phyloP scores from a whole-genome alignment of 2,113 vertebrate species.

The Leucosticte australis region DNA sequence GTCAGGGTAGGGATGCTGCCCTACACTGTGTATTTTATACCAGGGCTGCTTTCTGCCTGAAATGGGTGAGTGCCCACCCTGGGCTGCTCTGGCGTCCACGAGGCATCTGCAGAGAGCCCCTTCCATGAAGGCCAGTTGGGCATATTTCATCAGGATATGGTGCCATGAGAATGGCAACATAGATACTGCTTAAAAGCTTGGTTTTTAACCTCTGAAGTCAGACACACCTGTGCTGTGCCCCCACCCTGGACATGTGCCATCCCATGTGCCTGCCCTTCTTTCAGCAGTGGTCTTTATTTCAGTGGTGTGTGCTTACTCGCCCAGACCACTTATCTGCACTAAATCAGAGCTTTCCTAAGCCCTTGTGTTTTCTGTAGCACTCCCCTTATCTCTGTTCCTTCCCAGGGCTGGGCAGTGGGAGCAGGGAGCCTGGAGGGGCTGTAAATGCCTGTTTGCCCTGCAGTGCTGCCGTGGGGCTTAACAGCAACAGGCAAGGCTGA shows the following conservation, averaged over 20 bases:
- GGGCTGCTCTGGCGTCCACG: rapidly evolving
- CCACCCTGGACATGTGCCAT: background rate
- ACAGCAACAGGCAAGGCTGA: background rate
- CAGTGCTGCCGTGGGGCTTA: background rate
- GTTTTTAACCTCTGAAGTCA: background rate
- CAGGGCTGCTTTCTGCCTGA: background rate
- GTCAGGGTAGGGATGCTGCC: background rate
- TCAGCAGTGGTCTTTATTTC: background rate
- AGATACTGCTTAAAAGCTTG: background rate
- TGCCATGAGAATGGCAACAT: background rate
- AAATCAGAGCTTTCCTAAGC: constrained; percentile 38
- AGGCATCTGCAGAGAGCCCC: background rate
- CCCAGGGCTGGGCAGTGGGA: constrained; percentile 12
- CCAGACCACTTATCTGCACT: constrained; percentile 17
- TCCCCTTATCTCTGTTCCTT: constrained; percentile 48
- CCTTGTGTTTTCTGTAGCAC: constrained; percentile 31
- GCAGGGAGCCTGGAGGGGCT: background rate
- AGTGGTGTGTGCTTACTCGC: background rate
- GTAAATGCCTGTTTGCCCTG: background rate
- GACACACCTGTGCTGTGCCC: background rate
- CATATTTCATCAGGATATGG: background rate
- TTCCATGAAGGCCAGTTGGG: background rate
- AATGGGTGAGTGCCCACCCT: no score
- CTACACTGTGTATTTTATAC: background rate
- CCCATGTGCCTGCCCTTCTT: background rate